Evolutionary conservation across 2,888 invertebrate species (phyloP).

Genomic region (Tortrix viridana): DNA sequence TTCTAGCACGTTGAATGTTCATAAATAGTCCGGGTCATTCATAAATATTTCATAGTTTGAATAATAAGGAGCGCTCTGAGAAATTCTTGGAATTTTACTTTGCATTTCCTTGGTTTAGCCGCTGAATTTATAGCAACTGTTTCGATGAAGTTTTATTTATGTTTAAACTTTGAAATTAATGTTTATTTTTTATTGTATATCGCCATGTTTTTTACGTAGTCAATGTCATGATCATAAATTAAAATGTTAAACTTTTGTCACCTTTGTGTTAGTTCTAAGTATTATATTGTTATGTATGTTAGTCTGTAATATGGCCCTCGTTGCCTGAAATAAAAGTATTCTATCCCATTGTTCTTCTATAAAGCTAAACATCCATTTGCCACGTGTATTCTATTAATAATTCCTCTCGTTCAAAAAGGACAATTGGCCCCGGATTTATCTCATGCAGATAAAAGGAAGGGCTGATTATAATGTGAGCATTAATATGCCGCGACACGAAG

Average conservation of each 20-base stretch:
- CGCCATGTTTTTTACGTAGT: no score
- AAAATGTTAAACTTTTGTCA: no score
- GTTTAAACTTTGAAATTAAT: neutral
- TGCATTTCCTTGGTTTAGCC: conserved; percentile 14
- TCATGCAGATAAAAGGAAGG: conserved; percentile 15
- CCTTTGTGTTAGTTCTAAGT: no score
- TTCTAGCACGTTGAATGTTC: conserved; percentile 12
- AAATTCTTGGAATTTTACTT: conserved; percentile 25
- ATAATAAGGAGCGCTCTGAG: conserved; percentile 21
- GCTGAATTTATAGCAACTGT: conserved; percentile 17
- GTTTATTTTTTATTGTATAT: neutral
- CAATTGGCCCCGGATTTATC: conserved; percentile 16
- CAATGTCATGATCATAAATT: no score
- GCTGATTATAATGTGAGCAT: conserved; percentile 28
- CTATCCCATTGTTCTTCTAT: no score
- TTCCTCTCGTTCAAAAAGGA: conserved; percentile 7
- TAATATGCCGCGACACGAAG: conserved; percentile 29
- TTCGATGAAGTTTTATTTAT: conserved; percentile 1
- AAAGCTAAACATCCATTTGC: neutral
- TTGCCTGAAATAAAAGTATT: no score
- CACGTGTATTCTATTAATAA: neutral
- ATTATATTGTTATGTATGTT: no score
- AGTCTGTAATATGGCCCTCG: no score
- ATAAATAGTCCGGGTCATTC: conserved; percentile 9
- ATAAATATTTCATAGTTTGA: conserved; percentile 33